Base-by-base conservation (phyloP, 2,797 vertebrate genomes). In the Lagodon rhomboides region DNA sequence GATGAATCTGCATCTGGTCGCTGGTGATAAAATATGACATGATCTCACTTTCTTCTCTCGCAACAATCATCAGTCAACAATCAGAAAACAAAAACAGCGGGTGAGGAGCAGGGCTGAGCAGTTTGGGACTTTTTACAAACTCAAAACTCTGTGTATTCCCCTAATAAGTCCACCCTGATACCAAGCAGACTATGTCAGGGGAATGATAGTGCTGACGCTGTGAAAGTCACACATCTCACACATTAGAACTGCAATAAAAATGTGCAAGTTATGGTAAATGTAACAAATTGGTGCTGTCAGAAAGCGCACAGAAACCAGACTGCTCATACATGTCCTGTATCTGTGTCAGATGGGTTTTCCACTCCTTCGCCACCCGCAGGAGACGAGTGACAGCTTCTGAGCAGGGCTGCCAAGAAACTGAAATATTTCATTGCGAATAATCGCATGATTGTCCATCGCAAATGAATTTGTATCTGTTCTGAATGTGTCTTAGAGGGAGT, bases 1-100 rank as follows among this genome's bases (percentile, higher is more conserved):
- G 68, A 73, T 71, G 44, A 83, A 61, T 13, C 9, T 38, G 61
- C 9, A 9, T 68, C 44, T 71, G 22, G 38, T 22, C 27, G 16
- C 63, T 10, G 22, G 5, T 41, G 55, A 73, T 5, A 20, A 60
- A 12, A 49, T 22, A 58, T 50, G 16, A 46, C 17, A 16, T 15
- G 46, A 55, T 63, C 15, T 55, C 1, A 13, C 59, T 60, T 34
- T 49, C 16, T 53, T 64, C 5, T 65, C 18, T 22, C 27, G 47
- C 13, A n/a, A 23, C 12, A 27, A 20, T 38, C 2, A 34, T n/a
- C n/a, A n/a, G n/a, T n/a, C n/a, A n/a, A n/a, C n/a, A n/a, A n/a
- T n/a, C n/a, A n/a, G n/a, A n/a, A n/a, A n/a, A n/a, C n/a, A 18
- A 49, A 20, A 44, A 55, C 3, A 56, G 41, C 25, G 25, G 18